phyloP scores from a whole-genome alignment of 2,113 vertebrate genomes.

The Puffinus mauretanicus region DNA sequence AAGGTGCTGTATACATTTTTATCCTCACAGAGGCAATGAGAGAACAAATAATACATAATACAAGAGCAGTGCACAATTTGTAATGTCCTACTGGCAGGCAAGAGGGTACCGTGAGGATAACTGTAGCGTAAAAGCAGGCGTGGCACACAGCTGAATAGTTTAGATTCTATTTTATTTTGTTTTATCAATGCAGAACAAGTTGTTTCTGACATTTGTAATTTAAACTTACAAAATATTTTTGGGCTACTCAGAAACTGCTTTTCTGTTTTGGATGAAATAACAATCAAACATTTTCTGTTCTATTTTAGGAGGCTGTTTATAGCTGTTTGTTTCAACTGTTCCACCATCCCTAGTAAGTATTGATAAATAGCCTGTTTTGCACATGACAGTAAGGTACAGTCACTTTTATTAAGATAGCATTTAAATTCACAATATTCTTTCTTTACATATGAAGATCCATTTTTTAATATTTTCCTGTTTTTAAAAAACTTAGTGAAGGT shows the following conservation, averaged over 20 bases:
- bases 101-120: neutral
- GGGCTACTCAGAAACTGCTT: neutral
- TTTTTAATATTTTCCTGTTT: neutral
- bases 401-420: neutral
- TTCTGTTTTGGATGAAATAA: neutral
- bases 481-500: neutral
- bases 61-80: neutral
- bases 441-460: neutral
- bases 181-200: neutral
- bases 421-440: neutral
- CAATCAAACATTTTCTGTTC: neutral
- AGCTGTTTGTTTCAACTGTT: neutral
- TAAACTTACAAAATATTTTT: neutral
- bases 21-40: neutral
- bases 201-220: neutral
- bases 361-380: neutral
- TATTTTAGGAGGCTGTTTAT: neutral
- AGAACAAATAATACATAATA: neutral
- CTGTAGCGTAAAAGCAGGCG: neutral
- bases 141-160: neutral
- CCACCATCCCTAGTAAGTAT: neutral
- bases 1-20: neutral
- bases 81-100: neutral
- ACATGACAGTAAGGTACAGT: neutral
- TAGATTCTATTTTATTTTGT: neutral